These are phyloP conservation scores for Hippocampus kuda DNA, from an alignment of 2,797 vertebrate genomes.

Conservation along the genomic window DNA sequence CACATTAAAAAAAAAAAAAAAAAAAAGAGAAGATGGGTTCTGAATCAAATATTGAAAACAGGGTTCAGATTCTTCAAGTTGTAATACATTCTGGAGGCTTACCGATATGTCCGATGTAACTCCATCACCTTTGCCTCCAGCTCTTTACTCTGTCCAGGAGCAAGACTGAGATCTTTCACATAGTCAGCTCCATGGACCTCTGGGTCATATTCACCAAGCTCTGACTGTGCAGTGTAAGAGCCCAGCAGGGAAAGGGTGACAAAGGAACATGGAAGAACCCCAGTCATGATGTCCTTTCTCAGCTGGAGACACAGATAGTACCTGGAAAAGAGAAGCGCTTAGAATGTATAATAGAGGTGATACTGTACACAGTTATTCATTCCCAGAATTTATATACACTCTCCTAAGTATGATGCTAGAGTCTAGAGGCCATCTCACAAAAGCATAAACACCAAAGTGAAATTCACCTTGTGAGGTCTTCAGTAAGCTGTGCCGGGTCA, in stretches of 20 bases:
- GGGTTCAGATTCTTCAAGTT: neutral
- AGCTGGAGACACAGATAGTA: slow-evolving; percentile 93
- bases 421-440: too few species aligned
- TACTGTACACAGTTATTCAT: too few species aligned
- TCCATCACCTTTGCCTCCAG: slow-evolving; percentile 91
- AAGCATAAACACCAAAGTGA: neutral
- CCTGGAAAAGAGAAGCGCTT: slow-evolving; percentile 45
- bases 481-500: slow-evolving; percentile 86
- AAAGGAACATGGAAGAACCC: slow-evolving; percentile 87
- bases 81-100: neutral
- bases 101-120: slow-evolving; percentile 90
- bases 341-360: neutral
- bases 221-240: slow-evolving; percentile 89
- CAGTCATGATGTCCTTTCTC: slow-evolving; percentile 81
- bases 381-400: neutral
- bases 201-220: slow-evolving; percentile 89
- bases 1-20: slow-evolving; percentile 13
- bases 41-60: neutral
- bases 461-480: slow-evolving; percentile 90
- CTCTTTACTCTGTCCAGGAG: slow-evolving; percentile 86
- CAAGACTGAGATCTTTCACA: slow-evolving; percentile 78
- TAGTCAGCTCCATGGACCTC: slow-evolving; percentile 81
- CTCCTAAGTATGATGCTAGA: neutral
- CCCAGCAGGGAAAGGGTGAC: slow-evolving; percentile 87
- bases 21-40: neutral